These are phyloP conservation scores for Charanyca ferruginea DNA, from an alignment of 2,888 invertebrate species.

Conservation along the genomic window DNA sequence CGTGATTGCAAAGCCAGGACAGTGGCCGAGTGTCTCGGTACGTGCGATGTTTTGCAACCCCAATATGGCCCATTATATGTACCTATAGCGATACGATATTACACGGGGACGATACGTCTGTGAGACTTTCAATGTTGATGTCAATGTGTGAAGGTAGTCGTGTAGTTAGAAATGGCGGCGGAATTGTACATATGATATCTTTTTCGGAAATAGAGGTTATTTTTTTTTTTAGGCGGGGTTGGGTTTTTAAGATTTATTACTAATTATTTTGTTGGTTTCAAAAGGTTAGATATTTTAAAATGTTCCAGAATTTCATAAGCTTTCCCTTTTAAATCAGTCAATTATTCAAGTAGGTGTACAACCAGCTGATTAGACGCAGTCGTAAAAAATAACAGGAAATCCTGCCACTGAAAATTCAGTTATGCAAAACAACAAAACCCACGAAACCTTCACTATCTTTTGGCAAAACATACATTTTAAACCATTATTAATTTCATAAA, in stretches of 20 bases:
- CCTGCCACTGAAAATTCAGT: conserved; percentile 21
- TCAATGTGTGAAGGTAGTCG: no score
- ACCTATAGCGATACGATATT: not conserved
- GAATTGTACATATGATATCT: not conserved
- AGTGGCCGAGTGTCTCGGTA: conserved; percentile 28
- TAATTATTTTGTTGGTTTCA: no score
- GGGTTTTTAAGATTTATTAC: no score
- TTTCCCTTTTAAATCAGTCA: conserved; percentile 15
- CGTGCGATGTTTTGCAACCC: conserved; percentile 23
- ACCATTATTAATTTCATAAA: conserved; percentile 25
- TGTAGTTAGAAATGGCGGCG: conserved; percentile 13
- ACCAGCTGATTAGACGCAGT: conserved; percentile 33
- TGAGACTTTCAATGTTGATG: no score
- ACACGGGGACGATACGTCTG: conserved; percentile 12
- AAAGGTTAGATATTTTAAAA: no score
- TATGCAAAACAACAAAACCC: conserved; percentile 25
- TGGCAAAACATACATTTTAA: not conserved
- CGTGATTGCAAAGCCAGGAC: conserved; percentile 47
- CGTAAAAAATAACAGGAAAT: conserved; percentile 46
- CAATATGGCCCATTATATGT: not conserved
- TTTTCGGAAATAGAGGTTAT: no score
- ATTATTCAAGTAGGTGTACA: not conserved
- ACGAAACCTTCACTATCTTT: conserved; percentile 15
- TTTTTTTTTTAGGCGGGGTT: no score
- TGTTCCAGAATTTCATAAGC: not conserved